These are phyloP conservation scores for Erythrocercus mccallii DNA, from an alignment of 2,113 vertebrate genomes.

Conservation along the genomic window DNA sequence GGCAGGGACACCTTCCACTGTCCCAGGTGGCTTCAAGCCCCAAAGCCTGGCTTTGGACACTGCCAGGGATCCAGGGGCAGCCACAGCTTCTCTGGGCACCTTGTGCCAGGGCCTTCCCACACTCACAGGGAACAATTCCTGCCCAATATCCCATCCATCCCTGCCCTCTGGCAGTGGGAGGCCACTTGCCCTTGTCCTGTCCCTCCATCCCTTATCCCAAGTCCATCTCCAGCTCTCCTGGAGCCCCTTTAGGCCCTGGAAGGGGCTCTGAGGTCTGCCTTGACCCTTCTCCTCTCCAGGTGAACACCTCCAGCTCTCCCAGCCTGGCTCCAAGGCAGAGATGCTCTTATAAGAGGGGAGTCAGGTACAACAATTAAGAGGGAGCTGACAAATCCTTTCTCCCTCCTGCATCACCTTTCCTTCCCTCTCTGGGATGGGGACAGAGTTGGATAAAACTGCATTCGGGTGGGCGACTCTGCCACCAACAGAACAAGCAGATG, in stretches of 20 bases:
- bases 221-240: neutral
- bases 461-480: neutral
- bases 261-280: fast-evolving
- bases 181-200: neutral
- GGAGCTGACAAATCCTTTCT: neutral
- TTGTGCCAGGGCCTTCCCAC: neutral
- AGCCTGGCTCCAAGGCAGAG: neutral
- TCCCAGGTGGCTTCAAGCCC: neutral
- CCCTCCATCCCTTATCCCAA: neutral
- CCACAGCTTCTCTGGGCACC: neutral
- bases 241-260: neutral
- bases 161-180: neutral
- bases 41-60: fast-evolving
- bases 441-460: neutral
- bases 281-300: fast-evolving
- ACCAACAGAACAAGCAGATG: neutral
- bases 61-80: neutral
- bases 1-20: fast-evolving
- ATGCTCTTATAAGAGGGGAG: fast-evolving
- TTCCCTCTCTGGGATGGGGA: neutral
- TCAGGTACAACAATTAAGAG: neutral
- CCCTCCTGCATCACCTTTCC: neutral
- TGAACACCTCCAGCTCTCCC: neutral
- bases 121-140: neutral
- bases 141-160: fast-evolving